Conservation (phyloP, 2,797 vertebrate species). For the Lemur catta region DNA sequence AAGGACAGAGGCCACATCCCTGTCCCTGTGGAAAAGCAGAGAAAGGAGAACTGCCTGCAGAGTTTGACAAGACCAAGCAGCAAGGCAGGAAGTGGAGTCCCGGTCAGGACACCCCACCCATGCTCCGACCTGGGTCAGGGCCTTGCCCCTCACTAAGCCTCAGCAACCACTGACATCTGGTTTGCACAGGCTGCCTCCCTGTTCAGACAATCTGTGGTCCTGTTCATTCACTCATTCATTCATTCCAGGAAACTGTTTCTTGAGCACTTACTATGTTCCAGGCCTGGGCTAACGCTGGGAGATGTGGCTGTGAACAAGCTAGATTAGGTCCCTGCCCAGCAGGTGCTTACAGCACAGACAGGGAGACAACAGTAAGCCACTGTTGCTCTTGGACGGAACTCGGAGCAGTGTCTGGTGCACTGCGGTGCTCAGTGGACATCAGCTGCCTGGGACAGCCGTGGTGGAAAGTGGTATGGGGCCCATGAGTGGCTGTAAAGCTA, state of each 20-base stretch:
- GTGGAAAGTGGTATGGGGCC: no score
- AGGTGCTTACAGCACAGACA: no score
- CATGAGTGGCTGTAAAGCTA: neutral
- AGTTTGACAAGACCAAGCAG: neutral
- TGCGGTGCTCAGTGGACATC: accelerated
- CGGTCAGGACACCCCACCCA: accelerated
- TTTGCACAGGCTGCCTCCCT: neutral
- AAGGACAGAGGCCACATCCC: neutral
- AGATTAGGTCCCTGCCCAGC: accelerated
- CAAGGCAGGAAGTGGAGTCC: neutral
- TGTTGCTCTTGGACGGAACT: neutral
- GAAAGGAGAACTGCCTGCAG: neutral
- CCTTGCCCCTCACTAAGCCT: neutral
- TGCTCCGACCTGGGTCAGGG: neutral
- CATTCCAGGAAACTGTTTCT: neutral
- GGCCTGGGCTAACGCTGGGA: neutral
- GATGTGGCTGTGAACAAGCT: neutral
- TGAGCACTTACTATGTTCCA: neutral
- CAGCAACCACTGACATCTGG: neutral
- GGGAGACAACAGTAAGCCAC: no score
- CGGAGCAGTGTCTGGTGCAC: neutral
- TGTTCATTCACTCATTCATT: neutral
- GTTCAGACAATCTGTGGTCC: neutral
- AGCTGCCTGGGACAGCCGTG: neutral
- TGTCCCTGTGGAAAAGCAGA: neutral